Percentiles rank a stretch among this genome's conserved stretches.
Conservation (phyloP, 2,888 invertebrate species). For the Thelaira solivaga region DNA sequence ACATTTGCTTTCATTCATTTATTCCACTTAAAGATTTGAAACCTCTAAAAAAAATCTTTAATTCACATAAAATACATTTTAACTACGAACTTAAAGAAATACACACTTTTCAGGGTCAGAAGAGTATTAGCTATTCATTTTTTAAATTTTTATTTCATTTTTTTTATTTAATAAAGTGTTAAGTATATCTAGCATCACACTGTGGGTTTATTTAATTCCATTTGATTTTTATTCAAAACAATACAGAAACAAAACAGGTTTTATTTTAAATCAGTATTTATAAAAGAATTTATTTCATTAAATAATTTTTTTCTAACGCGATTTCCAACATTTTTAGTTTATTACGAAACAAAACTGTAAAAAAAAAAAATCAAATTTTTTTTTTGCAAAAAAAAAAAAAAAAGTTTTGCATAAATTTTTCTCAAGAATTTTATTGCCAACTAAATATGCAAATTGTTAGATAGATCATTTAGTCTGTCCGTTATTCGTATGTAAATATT, state of each 20-base stretch:
- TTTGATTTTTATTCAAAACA: slow-evolving; percentile 8
- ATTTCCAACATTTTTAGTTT: slow-evolving; percentile 27
- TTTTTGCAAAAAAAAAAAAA: too few relatives aligned
- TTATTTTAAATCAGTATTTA: slow-evolving; percentile 10
- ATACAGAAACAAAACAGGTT: slow-evolving; percentile 38
- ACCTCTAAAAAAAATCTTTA: too few relatives aligned
- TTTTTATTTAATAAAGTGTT: slow-evolving; percentile 37
- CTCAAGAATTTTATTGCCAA: background rate
- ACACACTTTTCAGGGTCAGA: slow-evolving; percentile 59
- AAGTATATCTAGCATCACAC: slow-evolving; percentile 42
- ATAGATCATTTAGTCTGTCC: too few relatives aligned
- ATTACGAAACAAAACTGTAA: slow-evolving; percentile 38
- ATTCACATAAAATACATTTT: too few relatives aligned
- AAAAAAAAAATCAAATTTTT: too few relatives aligned
- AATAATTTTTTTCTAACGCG: too few relatives aligned
- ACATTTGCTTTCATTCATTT: too few relatives aligned
- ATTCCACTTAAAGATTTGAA: too few relatives aligned
- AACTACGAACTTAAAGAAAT: too few relatives aligned
- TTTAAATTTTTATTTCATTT: background rate
- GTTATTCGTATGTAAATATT: too few relatives aligned
- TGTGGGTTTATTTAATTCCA: slow-evolving; percentile 51
- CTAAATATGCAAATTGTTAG: background rate
- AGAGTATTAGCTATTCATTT: slow-evolving; percentile 8
- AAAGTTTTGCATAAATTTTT: slow-evolving; percentile 50
- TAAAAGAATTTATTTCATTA: slow-evolving; percentile 9